Conservation (phyloP, 1,140 invertebrate species). For the Heliconius congener region DNA sequence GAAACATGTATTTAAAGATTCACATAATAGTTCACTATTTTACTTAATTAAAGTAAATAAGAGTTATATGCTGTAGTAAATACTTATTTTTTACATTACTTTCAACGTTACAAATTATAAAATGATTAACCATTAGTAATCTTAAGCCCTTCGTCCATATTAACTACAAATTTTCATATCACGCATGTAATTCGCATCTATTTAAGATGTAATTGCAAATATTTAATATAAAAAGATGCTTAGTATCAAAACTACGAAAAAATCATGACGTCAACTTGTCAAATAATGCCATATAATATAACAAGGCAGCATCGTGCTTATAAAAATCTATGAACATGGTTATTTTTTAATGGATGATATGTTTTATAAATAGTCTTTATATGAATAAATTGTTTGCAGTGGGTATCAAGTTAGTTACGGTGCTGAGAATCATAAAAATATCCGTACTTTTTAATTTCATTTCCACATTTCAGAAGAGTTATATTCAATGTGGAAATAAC, state of each 20-base stretch:
- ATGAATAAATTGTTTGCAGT: neutral
- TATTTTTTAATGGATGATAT: neutral
- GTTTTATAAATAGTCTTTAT: neutral
- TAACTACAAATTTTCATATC: slow-evolving; percentile 72
- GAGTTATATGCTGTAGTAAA: neutral
- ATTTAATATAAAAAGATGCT: slow-evolving; percentile 67
- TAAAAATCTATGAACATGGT: slow-evolving; percentile 56
- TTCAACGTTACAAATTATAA: neutral
- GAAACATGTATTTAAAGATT: too few relatives aligned
- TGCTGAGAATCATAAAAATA: too few relatives aligned
- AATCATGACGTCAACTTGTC: slow-evolving; percentile 75
- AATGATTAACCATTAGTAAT: slow-evolving; percentile 59
- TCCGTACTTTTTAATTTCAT: too few relatives aligned
- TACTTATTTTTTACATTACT: neutral
- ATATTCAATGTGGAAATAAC: neutral
- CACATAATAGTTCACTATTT: too few relatives aligned
- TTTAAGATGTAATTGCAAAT: slow-evolving; percentile 58
- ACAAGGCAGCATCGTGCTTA: slow-evolving; percentile 57
- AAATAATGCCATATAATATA: slow-evolving; percentile 54
- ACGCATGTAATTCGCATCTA: slow-evolving; percentile 54
- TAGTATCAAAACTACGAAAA: slow-evolving; percentile 69
- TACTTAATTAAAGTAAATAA: neutral
- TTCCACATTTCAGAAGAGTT: neutral
- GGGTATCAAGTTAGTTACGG: neutral
- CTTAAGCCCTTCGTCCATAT: slow-evolving; percentile 69